These are phyloP conservation scores for Poecilia gillii DNA, from an alignment of 2,797 vertebrate genomes.

Conservation along the genomic window DNA sequence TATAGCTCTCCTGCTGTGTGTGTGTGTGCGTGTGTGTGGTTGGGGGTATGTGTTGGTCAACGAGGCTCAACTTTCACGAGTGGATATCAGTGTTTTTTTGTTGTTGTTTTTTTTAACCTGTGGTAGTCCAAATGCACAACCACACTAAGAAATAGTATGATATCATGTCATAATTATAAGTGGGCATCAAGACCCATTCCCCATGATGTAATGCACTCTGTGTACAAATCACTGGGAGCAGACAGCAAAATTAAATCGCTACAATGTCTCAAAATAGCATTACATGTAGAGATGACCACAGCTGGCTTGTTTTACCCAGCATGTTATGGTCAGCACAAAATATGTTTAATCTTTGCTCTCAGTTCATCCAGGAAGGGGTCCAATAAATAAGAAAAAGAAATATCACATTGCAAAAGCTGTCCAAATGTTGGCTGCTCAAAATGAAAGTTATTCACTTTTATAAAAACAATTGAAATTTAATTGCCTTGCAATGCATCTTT, in stretches of 20 bases:
- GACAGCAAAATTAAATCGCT: conserved; percentile 70
- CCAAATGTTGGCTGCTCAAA: not conserved
- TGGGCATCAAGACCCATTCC: conserved; percentile 62
- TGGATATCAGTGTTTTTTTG: conserved; percentile 6
- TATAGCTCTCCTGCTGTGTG: conserved; percentile 37
- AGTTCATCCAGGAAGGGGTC: conserved; percentile 24
- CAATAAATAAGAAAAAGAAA: conserved; percentile 11
- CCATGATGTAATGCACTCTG: conserved; percentile 74
- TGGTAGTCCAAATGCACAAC: conserved; percentile 34
- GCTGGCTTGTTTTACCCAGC: conserved; percentile 33
- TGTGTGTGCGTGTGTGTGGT: not conserved
- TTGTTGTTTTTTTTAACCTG: conserved; percentile 16
- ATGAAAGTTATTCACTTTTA: not conserved
- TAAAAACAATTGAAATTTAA: not conserved
- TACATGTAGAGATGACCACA: conserved; percentile 52
- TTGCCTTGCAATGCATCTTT: not conserved
- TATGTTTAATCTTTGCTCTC: conserved; percentile 42
- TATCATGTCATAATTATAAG: conserved; percentile 73
- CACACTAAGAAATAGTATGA: conserved; percentile 54
- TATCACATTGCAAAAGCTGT: conserved; percentile 6
- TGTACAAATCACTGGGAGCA: conserved; percentile 50
- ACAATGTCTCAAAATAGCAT: conserved; percentile 64
- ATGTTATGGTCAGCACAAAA: conserved; percentile 20
- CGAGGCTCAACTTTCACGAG: conserved; percentile 18
- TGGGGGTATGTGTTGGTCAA: conserved; percentile 3